Evolutionary conservation across 2,888 invertebrate genomes (phyloP), one percentile per base, ranked within the genome.

Genomic region (Omphaloscelis lunosa): DNA sequence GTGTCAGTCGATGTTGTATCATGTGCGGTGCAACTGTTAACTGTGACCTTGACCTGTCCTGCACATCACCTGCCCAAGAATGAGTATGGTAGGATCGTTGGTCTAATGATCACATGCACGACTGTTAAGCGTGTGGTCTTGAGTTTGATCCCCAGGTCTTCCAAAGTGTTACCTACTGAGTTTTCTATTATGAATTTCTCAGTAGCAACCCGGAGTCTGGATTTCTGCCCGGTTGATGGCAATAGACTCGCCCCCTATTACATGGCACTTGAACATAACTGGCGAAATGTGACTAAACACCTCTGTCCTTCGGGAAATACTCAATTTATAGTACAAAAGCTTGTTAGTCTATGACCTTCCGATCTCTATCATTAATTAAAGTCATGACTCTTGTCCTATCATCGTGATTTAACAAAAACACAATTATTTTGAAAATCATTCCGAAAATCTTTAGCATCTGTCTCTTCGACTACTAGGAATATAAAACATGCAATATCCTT

Each of bases 301-400:
- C 11, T 65, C 6, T 66, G 12, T 9, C 12, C 5, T n/a, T 11
- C 34, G 34, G 0, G 11, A 4, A 17, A n/a, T 23, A 23, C 34
- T 8, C 4, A 20, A 11, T 11, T 51, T n/a, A 56, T 61, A 81
- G 23, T 48, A 1, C 27, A 51, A 59, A 45, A 67, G 23, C 58
- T 68, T 15, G 45, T 59, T 82, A 65, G 39, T 88, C 86, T 80
- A 63, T 80, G 86, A 53, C 34, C 17, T n/a, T n/a, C n/a, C 17
- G 84, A 88, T 86, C 74, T 71, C 59, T 84, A 86, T 88, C 88
- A 86, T 78, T 81, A 86, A 86, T 86, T 77, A 78, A 66, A 68
- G 53, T 59, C 67, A 63, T n/a, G 58, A 53, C 39, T 82, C 51
- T 39, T 76, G 77, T 61, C 9, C 12, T 15, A 39, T 82, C 82